These are phyloP conservation scores for Drosophila bocki DNA, from an alignment of 1,140 invertebrate genomes.

Conservation along the genomic window DNA sequence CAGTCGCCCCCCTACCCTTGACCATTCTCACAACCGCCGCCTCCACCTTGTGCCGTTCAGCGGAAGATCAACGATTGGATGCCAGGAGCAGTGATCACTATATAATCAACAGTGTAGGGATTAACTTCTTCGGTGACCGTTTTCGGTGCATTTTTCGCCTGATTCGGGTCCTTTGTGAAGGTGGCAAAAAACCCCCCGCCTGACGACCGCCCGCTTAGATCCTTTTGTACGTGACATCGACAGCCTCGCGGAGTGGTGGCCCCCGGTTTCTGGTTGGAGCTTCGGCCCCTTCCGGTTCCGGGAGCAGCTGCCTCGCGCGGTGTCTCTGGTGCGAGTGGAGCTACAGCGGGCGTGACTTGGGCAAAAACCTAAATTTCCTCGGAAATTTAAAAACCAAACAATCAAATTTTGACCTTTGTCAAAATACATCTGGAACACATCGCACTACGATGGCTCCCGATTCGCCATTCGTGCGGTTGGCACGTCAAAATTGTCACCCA, in stretches of 20 bases:
- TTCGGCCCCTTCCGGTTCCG: slow-evolving; percentile 10
- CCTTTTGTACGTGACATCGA: slow-evolving; percentile 37
- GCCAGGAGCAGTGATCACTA: slow-evolving; percentile 7
- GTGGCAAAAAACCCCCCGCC: slow-evolving; percentile 66
- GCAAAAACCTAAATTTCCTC: slow-evolving; percentile 51
- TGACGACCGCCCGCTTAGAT: slow-evolving; percentile 28
- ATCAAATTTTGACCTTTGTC: slow-evolving; percentile 38
- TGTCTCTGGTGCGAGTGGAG: slow-evolving; percentile 50
- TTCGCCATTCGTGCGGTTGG: slow-evolving; percentile 74
- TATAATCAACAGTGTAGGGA: slow-evolving; percentile 3
- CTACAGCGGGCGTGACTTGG: slow-evolving; percentile 28
- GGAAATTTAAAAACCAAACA: slow-evolving; percentile 47
- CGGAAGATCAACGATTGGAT: slow-evolving; percentile 17
- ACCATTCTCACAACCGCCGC: slow-evolving; percentile 41
- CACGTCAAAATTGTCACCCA: slow-evolving; percentile 50
- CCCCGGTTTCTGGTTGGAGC: not conserved
- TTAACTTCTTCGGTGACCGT: slow-evolving; percentile 11
- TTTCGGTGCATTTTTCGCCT: slow-evolving; percentile 13
- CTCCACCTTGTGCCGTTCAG: slow-evolving; percentile 45
- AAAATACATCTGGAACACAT: slow-evolving; percentile 23
- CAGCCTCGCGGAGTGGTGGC: slow-evolving; percentile 15
- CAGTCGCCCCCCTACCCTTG: not conserved
- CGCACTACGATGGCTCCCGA: slow-evolving; percentile 69
- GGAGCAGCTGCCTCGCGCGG: not conserved
- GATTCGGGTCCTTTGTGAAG: slow-evolving; percentile 60